Conservation (phyloP, 2,797 vertebrate genomes). For the Scyliorhinus canicula region DNA sequence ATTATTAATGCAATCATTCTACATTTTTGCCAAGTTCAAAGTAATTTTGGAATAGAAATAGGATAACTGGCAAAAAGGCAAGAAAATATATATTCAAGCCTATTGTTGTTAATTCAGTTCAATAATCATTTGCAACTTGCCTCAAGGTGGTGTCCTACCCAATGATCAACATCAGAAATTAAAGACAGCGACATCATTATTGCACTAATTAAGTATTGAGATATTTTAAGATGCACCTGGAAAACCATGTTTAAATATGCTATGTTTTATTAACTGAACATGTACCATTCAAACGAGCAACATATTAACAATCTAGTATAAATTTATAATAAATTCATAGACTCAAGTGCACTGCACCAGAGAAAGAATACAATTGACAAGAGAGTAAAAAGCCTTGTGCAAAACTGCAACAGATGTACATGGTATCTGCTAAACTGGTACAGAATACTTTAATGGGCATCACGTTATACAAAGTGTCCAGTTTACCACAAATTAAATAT, state of each 20-base stretch:
- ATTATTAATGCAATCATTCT: neutral
- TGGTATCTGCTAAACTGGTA: neutral
- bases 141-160: neutral
- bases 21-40: neutral
- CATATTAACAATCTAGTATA: neutral
- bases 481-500: neutral
- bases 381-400: neutral
- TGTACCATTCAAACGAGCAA: neutral
- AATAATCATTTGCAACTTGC: neutral
- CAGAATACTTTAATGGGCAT: neutral
- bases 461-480: neutral
- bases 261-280: neutral
- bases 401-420: neutral
- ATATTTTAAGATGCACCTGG: neutral
- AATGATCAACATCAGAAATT: neutral
- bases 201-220: neutral
- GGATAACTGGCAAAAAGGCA: neutral
- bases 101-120: neutral
- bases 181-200: neutral
- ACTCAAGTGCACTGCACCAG: slow-evolving; percentile 13
- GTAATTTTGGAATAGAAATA: neutral
- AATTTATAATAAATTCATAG: neutral
- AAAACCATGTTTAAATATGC: neutral
- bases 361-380: neutral
- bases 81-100: neutral